Evolutionary conservation across 2,888 invertebrate species (phyloP), one percentile per base, ranked within the genome.

Genomic region (Caenorhabditis sp.): DNA sequence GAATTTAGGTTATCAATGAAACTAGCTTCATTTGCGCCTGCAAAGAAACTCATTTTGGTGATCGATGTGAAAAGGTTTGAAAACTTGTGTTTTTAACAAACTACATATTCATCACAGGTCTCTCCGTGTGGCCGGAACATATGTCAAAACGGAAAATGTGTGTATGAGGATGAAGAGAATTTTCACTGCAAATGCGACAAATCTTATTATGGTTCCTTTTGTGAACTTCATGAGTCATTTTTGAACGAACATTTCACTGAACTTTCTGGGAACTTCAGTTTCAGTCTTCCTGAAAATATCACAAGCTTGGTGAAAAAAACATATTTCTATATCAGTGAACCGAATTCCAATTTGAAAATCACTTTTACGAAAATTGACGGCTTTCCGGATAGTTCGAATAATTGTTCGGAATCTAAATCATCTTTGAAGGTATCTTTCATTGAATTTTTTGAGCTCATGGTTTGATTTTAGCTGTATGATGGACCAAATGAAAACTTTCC

Each of bases 181-280:
- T 2, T 17, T 17, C 43, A 43, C 14, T 43, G 43, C 14, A 5
- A 43, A 43, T 43, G 43, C 14, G 17, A 43, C 14, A 10, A 5
- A 17, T 43, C 6, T 43, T 43, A 12, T 17, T 43, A 43, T 49
- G 85, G 85, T 3, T 51, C 66, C 2, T 65, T 61, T 6, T 85
- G 85, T 54, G 77, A 84, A 43, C 31, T 63, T 17, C 76, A 84
- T 58, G 85, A 84, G 57, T 4, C n/a, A 65, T 70, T 54, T 23
- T 80, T 72, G 54, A 70, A 68, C n/a, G 62, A 58, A 10, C 78
- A 77, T 54, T 66, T 81, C 58, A 69, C 63, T 27, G 50, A 65
- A 17, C 49, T 37, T 31, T 62, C 37, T 43, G 77, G 77, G 12
- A 24, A 8, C 12, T 55, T 26, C 26, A 26, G 5, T 26, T 26